Base-by-base conservation (phyloP, 2,888 invertebrate genomes). In the Oscheius sp. region DNA sequence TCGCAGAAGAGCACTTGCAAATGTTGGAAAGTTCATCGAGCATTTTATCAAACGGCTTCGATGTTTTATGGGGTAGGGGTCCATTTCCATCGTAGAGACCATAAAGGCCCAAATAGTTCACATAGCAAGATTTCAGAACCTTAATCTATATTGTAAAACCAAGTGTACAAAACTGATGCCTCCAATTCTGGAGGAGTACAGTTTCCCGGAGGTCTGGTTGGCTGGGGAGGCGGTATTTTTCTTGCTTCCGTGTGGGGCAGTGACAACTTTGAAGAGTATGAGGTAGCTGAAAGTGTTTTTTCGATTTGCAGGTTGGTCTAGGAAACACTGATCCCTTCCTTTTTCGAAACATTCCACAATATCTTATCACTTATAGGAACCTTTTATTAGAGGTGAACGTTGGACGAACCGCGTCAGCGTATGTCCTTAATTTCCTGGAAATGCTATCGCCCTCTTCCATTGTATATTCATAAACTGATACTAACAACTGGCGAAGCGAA, bases 351-450 rank as follows among this genome's bases (percentile, higher is more conserved):
- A 50, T 32, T 50, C 29, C 11, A n/a, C n/a, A 21, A 21, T 21
- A n/a, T 11, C 63, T 68, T 55, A 68, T 53, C 68, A 3, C 35
- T 60, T 13, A 33, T 3, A 32, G 1, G n/a, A 60, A n/a, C 10
- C 7, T 51, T 68, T 68, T 68, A 68, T 68, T 53, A 35, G 37
- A 37, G 7, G 35, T 68, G 53, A 55, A 53, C 68, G 68, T 68
- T 68, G 55, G 55, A 53, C 68, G 35, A 53, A 21, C 13, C 37
- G 68, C 68, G 68, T 55, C 51, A 55, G 42, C 4, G 42, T 42
- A 3, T 42, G 29, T 29, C 21, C 32, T 21, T 2, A 1, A 1
- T 29, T 29, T 29, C 13, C 9, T 21, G 13, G 21, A 9, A 9
- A n/a, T 3, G 53, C 21, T 21, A 21, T 2, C 21, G 21, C 1